Percentiles rank a stretch among this genome's conserved stretches.
Conservation (phyloP, 2,113 vertebrate species). For the Puntigrus tetrazona region DNA sequence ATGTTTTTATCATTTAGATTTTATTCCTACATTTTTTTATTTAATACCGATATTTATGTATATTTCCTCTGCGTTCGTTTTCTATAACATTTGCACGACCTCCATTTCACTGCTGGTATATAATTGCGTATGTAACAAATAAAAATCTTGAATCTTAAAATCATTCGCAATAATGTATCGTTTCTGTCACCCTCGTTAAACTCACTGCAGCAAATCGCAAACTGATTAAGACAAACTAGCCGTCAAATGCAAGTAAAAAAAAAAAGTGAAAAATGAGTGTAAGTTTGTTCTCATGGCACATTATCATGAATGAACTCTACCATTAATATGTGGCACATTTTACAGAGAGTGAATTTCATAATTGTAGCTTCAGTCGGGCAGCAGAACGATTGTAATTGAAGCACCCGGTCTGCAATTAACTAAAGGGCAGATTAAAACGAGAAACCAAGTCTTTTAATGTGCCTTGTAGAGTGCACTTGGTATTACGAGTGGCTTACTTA, state of each 20-base stretch:
- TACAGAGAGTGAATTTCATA: not conserved
- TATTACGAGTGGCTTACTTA: not conserved
- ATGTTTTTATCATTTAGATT: too few species aligned
- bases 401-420: not conserved
- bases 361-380: not conserved
- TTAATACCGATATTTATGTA: too few species aligned
- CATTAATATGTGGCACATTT: not conserved
- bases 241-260: not conserved
- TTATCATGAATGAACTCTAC: not conserved
- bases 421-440: not conserved
- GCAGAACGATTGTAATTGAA: not conserved
- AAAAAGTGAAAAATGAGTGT: not conserved
- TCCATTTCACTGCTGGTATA: too few species aligned
- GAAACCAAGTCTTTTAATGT: not conserved
- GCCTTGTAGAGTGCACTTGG: not conserved
- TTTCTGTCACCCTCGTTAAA: not conserved
- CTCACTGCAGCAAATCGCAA: not conserved
- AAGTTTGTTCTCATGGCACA: not conserved
- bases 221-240: not conserved
- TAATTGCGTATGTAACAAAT: too few species aligned
- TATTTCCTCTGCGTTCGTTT: too few species aligned
- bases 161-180: not conserved
- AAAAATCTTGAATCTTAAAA: too few species aligned
- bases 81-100: too few species aligned
- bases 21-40: too few species aligned